These are phyloP conservation scores for Tachycineta bicolor DNA, from an alignment of 2,113 vertebrate species.

Conservation along the genomic window DNA sequence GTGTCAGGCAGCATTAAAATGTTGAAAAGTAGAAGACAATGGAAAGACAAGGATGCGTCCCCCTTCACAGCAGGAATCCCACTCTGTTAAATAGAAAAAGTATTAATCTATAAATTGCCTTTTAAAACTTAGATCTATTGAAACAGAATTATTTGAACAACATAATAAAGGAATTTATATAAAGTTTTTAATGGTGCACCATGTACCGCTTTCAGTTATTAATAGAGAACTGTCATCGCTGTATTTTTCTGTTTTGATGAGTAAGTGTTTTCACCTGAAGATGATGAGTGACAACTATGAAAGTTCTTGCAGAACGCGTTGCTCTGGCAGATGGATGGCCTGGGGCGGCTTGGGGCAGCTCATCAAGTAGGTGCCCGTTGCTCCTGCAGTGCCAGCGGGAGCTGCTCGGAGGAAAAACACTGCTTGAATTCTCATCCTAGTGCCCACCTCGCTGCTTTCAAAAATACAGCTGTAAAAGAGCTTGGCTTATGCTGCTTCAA, in stretches of 20 bases:
- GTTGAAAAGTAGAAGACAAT: not conserved
- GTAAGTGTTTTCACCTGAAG: constrained; percentile 9
- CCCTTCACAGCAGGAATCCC: not conserved
- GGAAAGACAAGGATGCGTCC: not conserved
- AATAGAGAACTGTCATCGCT: constrained; percentile 16
- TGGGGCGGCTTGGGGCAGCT: fast-evolving
- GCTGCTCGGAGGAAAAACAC: not conserved
- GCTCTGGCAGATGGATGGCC: not conserved
- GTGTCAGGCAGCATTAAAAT: not conserved
- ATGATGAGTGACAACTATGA: not conserved
- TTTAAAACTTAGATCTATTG: not conserved
- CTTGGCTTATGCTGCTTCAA: not conserved
- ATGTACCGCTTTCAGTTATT: not conserved
- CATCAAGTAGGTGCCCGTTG: not conserved
- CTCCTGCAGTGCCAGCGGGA: not conserved
- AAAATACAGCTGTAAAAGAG: not conserved
- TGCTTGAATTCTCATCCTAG: not conserved
- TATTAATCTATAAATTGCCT: not conserved
- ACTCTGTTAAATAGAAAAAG: not conserved
- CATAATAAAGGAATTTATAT: not conserved
- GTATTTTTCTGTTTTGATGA: constrained; percentile 18
- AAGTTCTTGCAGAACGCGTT: fast-evolving
- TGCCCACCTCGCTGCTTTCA: not conserved
- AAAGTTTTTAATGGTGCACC: not conserved
- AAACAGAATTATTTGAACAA: not conserved